Percentiles rank a stretch among this genome's conserved stretches.
phyloP scores from a whole-genome alignment of 2,113 vertebrate genomes.

The Azemiops feae region DNA sequence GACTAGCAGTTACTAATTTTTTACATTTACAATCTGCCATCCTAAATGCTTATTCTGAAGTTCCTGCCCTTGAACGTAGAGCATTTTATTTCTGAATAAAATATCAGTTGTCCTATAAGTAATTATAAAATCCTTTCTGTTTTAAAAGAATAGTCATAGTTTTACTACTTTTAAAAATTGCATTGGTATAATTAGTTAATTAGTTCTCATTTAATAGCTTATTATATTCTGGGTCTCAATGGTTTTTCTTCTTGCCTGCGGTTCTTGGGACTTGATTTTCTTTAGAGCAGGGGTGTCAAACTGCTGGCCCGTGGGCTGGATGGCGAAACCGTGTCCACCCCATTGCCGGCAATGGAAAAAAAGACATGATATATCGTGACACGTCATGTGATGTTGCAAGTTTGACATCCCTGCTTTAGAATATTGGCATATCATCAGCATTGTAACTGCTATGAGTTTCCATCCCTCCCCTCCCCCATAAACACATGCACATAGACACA shows the following conservation, averaged over 20 bases:
- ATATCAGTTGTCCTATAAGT: background rate
- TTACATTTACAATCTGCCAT: background rate
- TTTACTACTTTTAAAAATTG: conserved; percentile 43
- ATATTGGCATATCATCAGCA: background rate
- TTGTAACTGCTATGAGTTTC: background rate
- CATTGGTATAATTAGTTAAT: conserved; percentile 2
- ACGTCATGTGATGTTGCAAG: too few species aligned
- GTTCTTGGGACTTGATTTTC: background rate
- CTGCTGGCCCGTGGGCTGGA: too few species aligned
- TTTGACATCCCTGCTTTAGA: background rate
- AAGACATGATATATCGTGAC: too few species aligned
- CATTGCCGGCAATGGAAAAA: too few species aligned
- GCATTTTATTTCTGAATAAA: background rate
- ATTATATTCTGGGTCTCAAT: background rate
- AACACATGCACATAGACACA: background rate
- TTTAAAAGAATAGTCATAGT: conserved; percentile 12
- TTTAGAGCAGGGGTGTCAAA: background rate
- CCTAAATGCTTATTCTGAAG: background rate
- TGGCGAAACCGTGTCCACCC: too few species aligned
- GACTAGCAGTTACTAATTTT: background rate
- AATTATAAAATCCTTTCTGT: conserved; percentile 19
- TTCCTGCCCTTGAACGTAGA: background rate
- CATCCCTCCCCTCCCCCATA: rapidly evolving
- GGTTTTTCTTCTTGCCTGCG: background rate
- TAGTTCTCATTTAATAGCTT: conserved; percentile 13